Conservation (phyloP, 2,113 vertebrate species). For the Apodemus speciosus region DNA sequence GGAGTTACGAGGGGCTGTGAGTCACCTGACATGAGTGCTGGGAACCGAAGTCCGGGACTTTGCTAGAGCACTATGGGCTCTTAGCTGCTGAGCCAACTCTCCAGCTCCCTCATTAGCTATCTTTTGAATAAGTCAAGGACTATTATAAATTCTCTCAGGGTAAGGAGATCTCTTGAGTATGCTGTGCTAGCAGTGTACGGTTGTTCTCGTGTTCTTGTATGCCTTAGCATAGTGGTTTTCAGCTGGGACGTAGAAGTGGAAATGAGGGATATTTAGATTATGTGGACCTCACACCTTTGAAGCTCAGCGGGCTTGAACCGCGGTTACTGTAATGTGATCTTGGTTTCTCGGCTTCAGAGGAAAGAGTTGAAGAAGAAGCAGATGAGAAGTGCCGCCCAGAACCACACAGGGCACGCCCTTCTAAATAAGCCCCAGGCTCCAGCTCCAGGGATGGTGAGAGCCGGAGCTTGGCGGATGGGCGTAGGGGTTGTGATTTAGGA, state of each 20-base stretch:
- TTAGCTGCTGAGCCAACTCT: neutral
- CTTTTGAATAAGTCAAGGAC: conserved; percentile 35
- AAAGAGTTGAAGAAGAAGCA: neutral
- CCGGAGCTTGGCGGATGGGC: neutral
- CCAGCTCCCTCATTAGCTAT: neutral
- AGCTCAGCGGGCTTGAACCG: neutral
- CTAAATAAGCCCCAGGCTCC: neutral
- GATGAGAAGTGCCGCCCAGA: neutral
- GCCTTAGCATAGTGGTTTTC: conserved; percentile 43
- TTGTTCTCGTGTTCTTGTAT: neutral
- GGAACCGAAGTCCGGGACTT: neutral
- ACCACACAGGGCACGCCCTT: neutral
- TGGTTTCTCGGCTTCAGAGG: neutral
- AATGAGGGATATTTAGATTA: conserved; percentile 16
- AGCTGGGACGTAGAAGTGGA: neutral
- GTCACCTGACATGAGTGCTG: neutral
- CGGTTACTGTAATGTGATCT: neutral
- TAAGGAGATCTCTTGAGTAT: conserved; percentile 19
- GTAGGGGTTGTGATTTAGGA: neutral
- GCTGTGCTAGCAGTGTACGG: neutral
- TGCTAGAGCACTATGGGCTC: neutral
- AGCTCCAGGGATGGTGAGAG: neutral
- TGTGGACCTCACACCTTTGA: neutral
- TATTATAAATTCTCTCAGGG: conserved; percentile 31
- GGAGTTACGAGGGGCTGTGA: neutral